Evolutionary conservation across 2,113 vertebrate species (phyloP), one percentile per base, ranked within the genome.

Genomic region (Hydrolagus affinis): DNA sequence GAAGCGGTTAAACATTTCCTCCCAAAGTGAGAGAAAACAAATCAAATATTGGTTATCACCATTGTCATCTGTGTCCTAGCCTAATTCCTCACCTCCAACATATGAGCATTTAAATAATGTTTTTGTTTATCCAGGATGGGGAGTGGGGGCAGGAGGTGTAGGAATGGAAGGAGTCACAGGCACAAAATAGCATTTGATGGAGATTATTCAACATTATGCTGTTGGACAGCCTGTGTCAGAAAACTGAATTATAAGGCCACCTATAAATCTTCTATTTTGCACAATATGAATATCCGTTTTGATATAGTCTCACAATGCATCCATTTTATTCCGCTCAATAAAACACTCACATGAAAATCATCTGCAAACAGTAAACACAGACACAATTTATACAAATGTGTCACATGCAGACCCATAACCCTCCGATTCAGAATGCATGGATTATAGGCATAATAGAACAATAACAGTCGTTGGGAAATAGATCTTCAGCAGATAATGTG

Each of bases 271-370:
- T 68, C 59, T 32, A 19, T 0, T 66, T 66, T 66, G 30, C n/a
- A 12, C 23, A 30, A 32, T 32, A 66, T 68, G 77, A 83, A 83
- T 83, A 68, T 68, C 77, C 30, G 32, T 83, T 64, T 60, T 64
- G 66, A 64, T 68, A 30, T 64, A 66, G 62, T 9, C 25, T 66
- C 66, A 83, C 32, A 32, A 64, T 83, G 11, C 25, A 83, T 19
- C 8, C 78, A 83, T 83, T 83, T 66, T 66, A 66, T 68, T 66
- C 78, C 1, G 2, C 32, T 60, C 30, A 83, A 66, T 32, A 10
- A 83, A 83, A 66, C n/a, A 21, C 60, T 83, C 25, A 30, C 32
- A 83, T 83, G 60, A 83, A 32, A 21, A 83, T 68, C 60, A 68
- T 66, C 25, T 8, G 11, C 11, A 28, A 83, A 83, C 62, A 83